Percentiles rank a stretch among this genome's conserved stretches.
Conservation (phyloP, 2,797 vertebrate species). For the Anniella stebbinsi region DNA sequence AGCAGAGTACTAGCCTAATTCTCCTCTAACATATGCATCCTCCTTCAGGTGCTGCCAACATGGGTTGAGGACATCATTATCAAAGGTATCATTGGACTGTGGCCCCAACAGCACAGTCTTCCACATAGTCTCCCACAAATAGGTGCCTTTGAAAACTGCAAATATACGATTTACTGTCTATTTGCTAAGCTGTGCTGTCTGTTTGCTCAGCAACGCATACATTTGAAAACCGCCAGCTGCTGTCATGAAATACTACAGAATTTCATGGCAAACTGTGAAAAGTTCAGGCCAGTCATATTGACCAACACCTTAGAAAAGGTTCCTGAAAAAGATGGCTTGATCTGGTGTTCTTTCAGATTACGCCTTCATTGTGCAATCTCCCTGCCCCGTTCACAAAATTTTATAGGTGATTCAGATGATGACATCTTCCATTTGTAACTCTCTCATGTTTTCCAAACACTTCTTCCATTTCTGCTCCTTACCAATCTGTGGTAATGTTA, state of each 20-base stretch:
- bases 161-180: constrained; percentile 30
- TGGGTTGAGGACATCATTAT: neutral
- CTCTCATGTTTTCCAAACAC: no score
- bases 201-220: constrained; percentile 53
- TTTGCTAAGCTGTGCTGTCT: constrained; percentile 63
- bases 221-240: constrained; percentile 48
- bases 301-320: constrained; percentile 46
- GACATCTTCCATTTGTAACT: no score
- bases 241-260: constrained; percentile 46
- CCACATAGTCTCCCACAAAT: no score
- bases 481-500: no score
- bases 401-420: no score
- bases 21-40: no score
- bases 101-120: neutral
- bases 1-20: neutral
- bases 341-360: no score
- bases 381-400: no score
- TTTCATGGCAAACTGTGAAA: constrained; percentile 54
- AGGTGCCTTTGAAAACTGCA: constrained; percentile 55
- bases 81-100: neutral
- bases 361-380: no score
- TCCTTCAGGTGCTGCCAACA: neutral
- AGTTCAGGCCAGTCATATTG: constrained; percentile 22
- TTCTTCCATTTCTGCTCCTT: no score
- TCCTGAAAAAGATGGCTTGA: neutral